A percentile compares a stretch with the other conserved stretches of the same genome.
Conservation (phyloP, 2,888 invertebrate species). For the Lasioglossum villosulum region DNA sequence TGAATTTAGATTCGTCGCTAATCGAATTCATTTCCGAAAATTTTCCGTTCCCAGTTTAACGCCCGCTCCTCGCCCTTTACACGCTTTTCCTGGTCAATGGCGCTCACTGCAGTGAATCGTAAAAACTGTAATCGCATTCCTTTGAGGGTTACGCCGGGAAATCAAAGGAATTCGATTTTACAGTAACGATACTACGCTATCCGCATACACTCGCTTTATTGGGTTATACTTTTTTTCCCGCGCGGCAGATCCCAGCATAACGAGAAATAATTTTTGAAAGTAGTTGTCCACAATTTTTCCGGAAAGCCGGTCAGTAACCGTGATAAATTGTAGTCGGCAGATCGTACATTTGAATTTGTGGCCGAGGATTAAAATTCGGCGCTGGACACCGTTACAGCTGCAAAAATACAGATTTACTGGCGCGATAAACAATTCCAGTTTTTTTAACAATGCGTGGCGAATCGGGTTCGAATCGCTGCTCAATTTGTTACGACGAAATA, state of each 20-base stretch:
- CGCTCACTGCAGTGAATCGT: not conserved
- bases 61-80: not conserved
- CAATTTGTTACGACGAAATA: not conserved
- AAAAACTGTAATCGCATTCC: constrained; percentile 14
- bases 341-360: not conserved
- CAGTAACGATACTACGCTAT: constrained; percentile 1
- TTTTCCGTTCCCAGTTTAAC: not conserved
- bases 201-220: not conserved
- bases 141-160: not conserved
- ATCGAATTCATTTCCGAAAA: constrained; percentile 52
- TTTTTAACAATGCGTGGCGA: not conserved
- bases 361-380: constrained; percentile 18
- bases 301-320: constrained; percentile 14
- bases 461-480: not conserved
- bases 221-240: not conserved
- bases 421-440: constrained; percentile 6
- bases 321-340: constrained; percentile 13
- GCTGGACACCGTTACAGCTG: not conserved
- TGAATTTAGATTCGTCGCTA: constrained; percentile 47
- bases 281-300: not conserved
- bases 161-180: constrained; percentile 5
- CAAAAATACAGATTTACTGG: not conserved
- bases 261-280: constrained; percentile 21
- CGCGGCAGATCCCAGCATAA: not conserved
- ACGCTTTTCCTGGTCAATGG: not conserved